Conservation (phyloP, 2,888 invertebrate genomes). For the Cephus rjabovi region DNA sequence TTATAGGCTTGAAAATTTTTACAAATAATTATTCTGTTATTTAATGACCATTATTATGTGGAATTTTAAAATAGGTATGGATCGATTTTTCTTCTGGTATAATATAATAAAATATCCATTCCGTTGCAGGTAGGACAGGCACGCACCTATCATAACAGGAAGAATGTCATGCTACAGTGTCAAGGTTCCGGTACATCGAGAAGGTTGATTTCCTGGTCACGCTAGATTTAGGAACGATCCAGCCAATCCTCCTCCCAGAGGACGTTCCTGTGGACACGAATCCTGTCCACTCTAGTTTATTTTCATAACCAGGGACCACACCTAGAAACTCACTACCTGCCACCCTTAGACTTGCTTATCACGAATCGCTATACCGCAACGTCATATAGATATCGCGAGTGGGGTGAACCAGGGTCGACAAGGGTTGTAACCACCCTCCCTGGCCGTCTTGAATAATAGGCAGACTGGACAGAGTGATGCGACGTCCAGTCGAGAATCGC, state of each 20-base stretch:
- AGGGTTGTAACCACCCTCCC: conserved; percentile 16
- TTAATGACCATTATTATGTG: neutral
- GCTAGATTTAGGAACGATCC: neutral
- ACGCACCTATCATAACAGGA: neutral
- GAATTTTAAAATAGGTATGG: neutral
- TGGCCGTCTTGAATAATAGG: conserved; percentile 3
- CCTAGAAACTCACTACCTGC: neutral
- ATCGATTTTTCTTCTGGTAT: neutral
- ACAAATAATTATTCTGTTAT: neutral
- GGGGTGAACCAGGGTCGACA: conserved; percentile 17
- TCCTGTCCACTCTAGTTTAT: neutral
- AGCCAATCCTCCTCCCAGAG: neutral
- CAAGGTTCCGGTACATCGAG: neutral
- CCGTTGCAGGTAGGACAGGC: neutral
- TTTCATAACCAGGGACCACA: neutral
- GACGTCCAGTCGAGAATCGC: conserved; percentile 39
- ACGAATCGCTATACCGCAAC: neutral
- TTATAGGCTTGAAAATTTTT: neutral
- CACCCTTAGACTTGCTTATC: neutral
- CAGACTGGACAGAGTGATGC: conserved; percentile 31
- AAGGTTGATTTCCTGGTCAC: neutral
- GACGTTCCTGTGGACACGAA: neutral
- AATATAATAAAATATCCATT: neutral
- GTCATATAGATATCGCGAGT: conserved; percentile 2
- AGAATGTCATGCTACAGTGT: neutral